Base-by-base conservation (phyloP, 2,888 invertebrate species). In the Agrochola macilenta region DNA sequence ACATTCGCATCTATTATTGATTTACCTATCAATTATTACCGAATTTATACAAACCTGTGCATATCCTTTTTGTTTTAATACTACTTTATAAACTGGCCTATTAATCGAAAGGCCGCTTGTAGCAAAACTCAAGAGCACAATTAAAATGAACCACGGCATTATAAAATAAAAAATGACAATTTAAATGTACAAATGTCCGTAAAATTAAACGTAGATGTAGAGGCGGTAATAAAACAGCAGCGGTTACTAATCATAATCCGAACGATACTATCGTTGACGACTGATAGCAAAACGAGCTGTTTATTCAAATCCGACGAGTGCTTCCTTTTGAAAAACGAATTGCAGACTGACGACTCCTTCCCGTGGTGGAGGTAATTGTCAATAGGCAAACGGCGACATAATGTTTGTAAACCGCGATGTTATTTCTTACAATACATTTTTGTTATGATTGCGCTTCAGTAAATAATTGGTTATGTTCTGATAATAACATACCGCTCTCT, bases 11-110 rank as follows among this genome's bases (percentile, higher is more conserved):
- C 14, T 52, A 30, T 12, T 35, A n/a, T 14, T 26, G 7, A 2
- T 5, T 20, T 35, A n/a, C 17, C 9, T n/a, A 52, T 35, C 17
- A 11, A 30, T 12, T 70, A 17, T 43, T 1, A 0, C 17, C 9
- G n/a, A 35, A n/a, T 23, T 17, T 12, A 20, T 72, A 75, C 83
- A 70, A 78, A 98, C 98, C 97, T 98, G 98, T 69, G 98, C 97
- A 89, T 97, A 98, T 88, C 98, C 98, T 89, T 97, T 97, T 91
- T 98, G 98, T 2, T 97, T 97, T n/a, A 98, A 93, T 23, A 96
- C 93, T 39, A 97, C 97, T 94, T 97, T 97, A 87, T 97, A 97
- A 79, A 97, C 96, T 0, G 95, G 94, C 23, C 95, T 91, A 79
- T 95, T 96, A 23, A 95, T 95, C 12, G 93, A 90, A 58, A 83